These are phyloP conservation scores for Ctenopoma kingsleyae DNA, from an alignment of 2,797 vertebrate species.

Conservation along the genomic window DNA sequence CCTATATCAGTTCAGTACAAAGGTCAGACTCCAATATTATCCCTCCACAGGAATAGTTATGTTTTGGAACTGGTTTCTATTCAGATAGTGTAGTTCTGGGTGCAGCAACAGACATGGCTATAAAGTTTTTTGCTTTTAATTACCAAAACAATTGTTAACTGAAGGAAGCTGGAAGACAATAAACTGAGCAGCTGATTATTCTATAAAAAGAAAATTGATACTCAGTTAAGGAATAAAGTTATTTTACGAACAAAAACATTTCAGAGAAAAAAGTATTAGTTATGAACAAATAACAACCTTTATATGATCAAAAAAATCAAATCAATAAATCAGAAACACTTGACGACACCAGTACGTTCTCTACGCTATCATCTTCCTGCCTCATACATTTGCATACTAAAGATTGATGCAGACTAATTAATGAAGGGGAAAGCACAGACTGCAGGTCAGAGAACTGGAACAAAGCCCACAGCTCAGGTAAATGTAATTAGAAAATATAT, in stretches of 20 bases:
- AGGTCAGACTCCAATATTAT: background rate
- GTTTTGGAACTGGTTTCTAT: constrained; percentile 3
- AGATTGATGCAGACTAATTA: constrained; percentile 58
- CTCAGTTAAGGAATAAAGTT: background rate
- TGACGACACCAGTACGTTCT: background rate
- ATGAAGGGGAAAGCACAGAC: constrained; percentile 20
- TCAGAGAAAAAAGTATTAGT: no score
- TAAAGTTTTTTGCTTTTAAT: background rate
- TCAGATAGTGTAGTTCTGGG: background rate
- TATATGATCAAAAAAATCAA: background rate
- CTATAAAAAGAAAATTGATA: background rate
- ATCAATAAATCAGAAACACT: background rate
- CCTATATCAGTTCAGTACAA: background rate
- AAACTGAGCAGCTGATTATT: no score
- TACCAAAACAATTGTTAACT: no score
- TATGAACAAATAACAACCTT: no score
- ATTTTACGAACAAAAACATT: background rate
- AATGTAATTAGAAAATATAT: constrained; percentile 70
- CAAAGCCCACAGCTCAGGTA: constrained; percentile 62
- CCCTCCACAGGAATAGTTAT: constrained; percentile 5
- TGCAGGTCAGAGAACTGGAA: constrained; percentile 45
- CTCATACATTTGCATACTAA: constrained; percentile 49
- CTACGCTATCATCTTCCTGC: constrained; percentile 2
- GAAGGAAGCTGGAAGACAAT: no score
- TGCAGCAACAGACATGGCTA: background rate